These are phyloP conservation scores for Hirtodrosophila confusa DNA, from an alignment of 2,888 invertebrate genomes.

Conservation along the genomic window DNA sequence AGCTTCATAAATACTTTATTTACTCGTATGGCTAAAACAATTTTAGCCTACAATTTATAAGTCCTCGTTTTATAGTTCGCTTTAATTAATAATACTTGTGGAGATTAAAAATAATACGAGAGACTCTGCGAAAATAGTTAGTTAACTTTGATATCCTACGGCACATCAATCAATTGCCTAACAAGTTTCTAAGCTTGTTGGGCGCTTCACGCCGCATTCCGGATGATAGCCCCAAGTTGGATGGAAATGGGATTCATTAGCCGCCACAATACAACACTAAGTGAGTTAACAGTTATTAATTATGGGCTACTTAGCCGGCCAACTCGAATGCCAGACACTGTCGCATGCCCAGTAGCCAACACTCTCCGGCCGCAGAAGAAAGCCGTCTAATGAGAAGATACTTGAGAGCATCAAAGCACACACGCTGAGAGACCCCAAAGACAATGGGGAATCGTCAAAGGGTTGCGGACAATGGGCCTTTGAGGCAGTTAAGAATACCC, in stretches of 20 bases:
- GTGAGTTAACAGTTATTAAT: constrained; percentile 73
- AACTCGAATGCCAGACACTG: constrained; percentile 6
- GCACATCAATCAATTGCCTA: constrained; percentile 44
- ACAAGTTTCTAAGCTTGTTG: constrained; percentile 31
- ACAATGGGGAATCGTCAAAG: constrained; percentile 64
- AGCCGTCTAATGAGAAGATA: constrained; percentile 55
- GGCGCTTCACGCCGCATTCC: constrained; percentile 48
- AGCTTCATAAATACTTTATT: no score
- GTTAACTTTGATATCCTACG: constrained; percentile 3
- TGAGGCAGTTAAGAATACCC: constrained; percentile 24
- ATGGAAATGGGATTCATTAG: constrained; percentile 70
- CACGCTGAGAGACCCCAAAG: constrained; percentile 54
- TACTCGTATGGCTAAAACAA: no score
- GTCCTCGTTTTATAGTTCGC: no score
- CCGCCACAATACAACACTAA: constrained; percentile 55
- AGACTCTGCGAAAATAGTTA: constrained; percentile 6
- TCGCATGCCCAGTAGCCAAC: constrained; percentile 58
- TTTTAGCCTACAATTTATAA: no score
- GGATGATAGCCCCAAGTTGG: constrained; percentile 3
- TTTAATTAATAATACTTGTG: constrained; percentile 9
- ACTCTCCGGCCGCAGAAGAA: constrained; percentile 29
- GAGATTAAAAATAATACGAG: background rate
- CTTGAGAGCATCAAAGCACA: constrained; percentile 52
- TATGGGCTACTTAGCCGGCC: constrained; percentile 35
- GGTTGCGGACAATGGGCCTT: constrained; percentile 28